Evolutionary conservation across 1,140 invertebrate species (phyloP).

Genomic region (Musca domestica): DNA sequence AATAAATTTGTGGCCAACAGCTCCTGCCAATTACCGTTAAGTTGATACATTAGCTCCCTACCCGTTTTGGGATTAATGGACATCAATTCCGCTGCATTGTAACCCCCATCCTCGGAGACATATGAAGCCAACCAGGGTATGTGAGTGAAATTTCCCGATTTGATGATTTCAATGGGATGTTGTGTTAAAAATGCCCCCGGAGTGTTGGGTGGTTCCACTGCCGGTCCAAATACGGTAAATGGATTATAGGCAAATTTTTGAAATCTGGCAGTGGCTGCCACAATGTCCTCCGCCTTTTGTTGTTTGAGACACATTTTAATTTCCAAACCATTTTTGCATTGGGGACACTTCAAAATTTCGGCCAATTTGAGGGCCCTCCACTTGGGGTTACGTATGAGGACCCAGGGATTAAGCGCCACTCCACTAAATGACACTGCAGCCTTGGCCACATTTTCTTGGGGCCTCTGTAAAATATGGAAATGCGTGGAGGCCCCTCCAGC

Average conservation of each 20-base stretch:
- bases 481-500: conserved; percentile 62
- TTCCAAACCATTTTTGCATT: conserved; percentile 35
- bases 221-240: conserved; percentile 60
- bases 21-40: conserved; percentile 30
- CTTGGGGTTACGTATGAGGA: conserved; percentile 56
- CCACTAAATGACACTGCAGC: conserved; percentile 43
- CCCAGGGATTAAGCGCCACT: conserved; percentile 41
- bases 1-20: conserved; percentile 29
- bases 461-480: conserved; percentile 67
- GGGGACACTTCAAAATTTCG: conserved; percentile 58
- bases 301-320: conserved; percentile 61
- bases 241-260: conserved; percentile 58
- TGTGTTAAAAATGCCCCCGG: conserved; percentile 56
- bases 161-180: conserved; percentile 56
- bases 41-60: conserved; percentile 23
- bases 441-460: conserved; percentile 42
- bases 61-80: neutral
- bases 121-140: conserved; percentile 58
- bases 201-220: conserved; percentile 50
- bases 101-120: conserved; percentile 57
- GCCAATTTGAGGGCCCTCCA: conserved; percentile 60
- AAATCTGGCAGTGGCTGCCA: conserved; percentile 31
- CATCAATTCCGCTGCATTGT: conserved; percentile 52
- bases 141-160: conserved; percentile 54
- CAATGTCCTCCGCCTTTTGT: conserved; percentile 48